Evolutionary conservation across 2,113 vertebrate genomes (phyloP).

Genomic region (Gnathonemus echidnorhynchus): DNA sequence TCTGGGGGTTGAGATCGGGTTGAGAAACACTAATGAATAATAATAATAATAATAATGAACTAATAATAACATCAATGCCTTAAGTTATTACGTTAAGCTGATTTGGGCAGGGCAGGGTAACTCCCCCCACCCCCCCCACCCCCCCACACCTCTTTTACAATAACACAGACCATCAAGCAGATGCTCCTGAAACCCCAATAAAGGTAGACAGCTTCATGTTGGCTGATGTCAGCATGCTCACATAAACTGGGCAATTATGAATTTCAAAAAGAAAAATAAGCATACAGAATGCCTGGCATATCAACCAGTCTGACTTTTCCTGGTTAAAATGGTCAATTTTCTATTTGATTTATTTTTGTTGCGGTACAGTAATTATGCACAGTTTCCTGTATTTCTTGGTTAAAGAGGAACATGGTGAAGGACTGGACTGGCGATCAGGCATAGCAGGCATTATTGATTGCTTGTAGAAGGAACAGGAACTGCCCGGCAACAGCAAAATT

Average conservation of each 20-base stretch:
- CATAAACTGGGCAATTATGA: not conserved
- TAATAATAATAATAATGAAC: not conserved
- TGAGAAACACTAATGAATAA: not conserved
- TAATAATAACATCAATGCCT: not conserved
- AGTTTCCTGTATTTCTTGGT: not conserved
- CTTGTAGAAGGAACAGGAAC: too few species aligned
- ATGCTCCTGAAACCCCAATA: not conserved
- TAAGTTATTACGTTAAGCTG: slow-evolving; percentile 5
- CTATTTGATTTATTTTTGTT: not conserved
- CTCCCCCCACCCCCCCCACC: slow-evolving; percentile 12
- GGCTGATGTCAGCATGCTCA: slow-evolving; percentile 13
- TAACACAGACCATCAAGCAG: slow-evolving; percentile 29
- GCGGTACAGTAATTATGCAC: not conserved
- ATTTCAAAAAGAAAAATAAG: not conserved
- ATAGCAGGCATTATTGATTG: not conserved
- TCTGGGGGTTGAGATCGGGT: not conserved
- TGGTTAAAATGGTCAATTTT: not conserved
- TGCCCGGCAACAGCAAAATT: too few species aligned
- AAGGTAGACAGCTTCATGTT: slow-evolving; percentile 26
- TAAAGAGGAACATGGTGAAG: not conserved
- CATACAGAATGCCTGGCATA: not conserved
- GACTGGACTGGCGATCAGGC: not conserved
- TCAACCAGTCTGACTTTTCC: not conserved
- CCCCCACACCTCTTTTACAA: slow-evolving; percentile 20
- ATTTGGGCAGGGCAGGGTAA: slow-evolving; percentile 21